Base-by-base conservation (phyloP, 2,797 vertebrate genomes). In the Cuculus canorus region DNA sequence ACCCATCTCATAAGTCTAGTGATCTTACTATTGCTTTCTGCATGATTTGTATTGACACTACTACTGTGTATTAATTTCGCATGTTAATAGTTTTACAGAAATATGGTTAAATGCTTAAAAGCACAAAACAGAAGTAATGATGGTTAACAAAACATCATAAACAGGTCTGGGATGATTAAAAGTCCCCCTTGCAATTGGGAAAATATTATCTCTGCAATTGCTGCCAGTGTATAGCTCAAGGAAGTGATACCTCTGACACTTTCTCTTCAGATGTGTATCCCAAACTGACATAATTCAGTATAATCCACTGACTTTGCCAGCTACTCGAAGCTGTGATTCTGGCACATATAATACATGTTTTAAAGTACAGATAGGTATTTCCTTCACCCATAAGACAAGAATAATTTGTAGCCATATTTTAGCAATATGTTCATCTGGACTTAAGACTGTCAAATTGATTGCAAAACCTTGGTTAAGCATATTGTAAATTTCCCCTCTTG, bases 171-270 rank as follows among this genome's bases (percentile, higher is more conserved):
- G 83, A 76, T 82, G 48, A 88, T 89, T 90, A 88, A 96, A 95
- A 24, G 8, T 37, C 56, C 72, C 73, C 52, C 48, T 88, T 95
- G 76, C 73, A 87, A 83, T 7, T 9, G 72, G 80, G 65, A 92
- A 94, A 94, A 72, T 39, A 82, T 95, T 85, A 89, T 90, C 92
- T 97, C 96, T 97, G 86, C 64, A 82, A 50, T 92, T 87, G 80
- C 90, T 43, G 24, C 48, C 69, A 37, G 25, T 95, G 68, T 93
- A 77, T 93, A 94, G 82, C 92, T 92, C 93, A 93, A 85, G 92
- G 48, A 82, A 88, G 86, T 2, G 37, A 77, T 82, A 23, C 56
- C 77, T 45, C 66, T 9, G 54, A 27, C 70, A 57, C 59, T 95
- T 92, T 95, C 75, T 85, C 69, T 82, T 94, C 60, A 13, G 45